Conservation (phyloP, 2,888 invertebrate species). For the Sthenelais limicola region DNA sequence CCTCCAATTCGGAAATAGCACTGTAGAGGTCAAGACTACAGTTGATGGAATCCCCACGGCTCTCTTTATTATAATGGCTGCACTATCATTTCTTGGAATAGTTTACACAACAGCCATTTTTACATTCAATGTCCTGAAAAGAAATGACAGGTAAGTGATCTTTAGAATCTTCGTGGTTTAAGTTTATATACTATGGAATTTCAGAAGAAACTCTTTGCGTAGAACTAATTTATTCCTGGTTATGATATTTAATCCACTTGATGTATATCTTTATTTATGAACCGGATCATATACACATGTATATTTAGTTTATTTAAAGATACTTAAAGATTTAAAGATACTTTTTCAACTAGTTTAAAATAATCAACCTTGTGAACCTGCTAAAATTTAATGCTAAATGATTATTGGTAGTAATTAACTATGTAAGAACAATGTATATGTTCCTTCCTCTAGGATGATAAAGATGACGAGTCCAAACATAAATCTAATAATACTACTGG, state of each 20-base stretch:
- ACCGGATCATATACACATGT: not conserved
- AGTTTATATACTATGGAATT: no score
- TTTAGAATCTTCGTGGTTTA: not conserved
- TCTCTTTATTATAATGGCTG: conserved; percentile 15
- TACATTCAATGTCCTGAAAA: conserved; percentile 14
- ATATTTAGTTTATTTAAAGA: not conserved
- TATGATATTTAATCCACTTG: no score
- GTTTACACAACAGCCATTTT: not conserved
- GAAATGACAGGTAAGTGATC: conserved; percentile 19
- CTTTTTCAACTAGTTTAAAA: not conserved
- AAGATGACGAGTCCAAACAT: conserved; percentile 53
- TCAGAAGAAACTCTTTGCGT: no score
- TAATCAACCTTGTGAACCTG: not conserved
- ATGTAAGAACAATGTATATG: not conserved
- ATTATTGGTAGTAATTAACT: not conserved
- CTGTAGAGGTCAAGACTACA: no score
- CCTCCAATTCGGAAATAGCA: no score
- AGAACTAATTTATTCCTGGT: no score
- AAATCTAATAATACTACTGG: conserved; percentile 47
- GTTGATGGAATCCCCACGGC: conserved; percentile 24
- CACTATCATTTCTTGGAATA: conserved; percentile 3
- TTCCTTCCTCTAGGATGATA: conserved; percentile 41
- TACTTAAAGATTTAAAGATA: not conserved
- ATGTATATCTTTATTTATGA: not conserved
- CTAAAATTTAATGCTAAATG: not conserved